These are phyloP conservation scores for Pseudomyrmex cubaensis DNA, from an alignment of 1,140 invertebrate genomes.

Conservation along the genomic window DNA sequence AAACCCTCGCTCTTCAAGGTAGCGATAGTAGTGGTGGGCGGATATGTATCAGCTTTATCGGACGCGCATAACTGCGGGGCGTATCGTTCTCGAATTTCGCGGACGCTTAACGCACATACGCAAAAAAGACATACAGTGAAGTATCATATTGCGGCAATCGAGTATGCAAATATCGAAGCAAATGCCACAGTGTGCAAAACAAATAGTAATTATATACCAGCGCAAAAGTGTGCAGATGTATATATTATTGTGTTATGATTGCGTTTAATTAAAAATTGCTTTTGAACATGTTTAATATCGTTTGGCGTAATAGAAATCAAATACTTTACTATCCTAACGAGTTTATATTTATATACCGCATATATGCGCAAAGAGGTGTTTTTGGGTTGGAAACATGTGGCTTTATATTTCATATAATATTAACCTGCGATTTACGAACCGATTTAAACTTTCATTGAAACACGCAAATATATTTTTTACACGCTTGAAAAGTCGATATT, in stretches of 20 bases:
- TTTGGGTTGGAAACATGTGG: too few relatives aligned
- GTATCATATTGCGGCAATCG: conserved; percentile 2
- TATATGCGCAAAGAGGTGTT: neutral
- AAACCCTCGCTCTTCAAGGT: neutral
- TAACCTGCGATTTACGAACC: too few relatives aligned
- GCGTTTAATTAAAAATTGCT: neutral
- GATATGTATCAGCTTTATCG: conserved; percentile 24
- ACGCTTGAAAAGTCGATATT: too few relatives aligned
- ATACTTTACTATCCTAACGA: neutral
- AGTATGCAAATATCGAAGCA: too few relatives aligned
- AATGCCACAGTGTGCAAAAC: neutral
- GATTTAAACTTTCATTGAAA: too few relatives aligned
- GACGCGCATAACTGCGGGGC: conserved; percentile 1
- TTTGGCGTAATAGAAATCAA: neutral
- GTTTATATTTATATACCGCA: too few relatives aligned
- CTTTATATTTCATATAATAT: too few relatives aligned
- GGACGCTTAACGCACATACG: neutral
- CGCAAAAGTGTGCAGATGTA: neutral
- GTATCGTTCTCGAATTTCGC: conserved; percentile 19
- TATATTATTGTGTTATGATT: neutral
- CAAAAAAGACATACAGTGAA: neutral
- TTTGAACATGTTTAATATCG: neutral
- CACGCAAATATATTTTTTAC: too few relatives aligned
- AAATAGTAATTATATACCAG: neutral
- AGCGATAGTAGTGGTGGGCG: neutral